Evolutionary conservation across 2,797 vertebrate genomes (phyloP).

Genomic region (Pseudomugil tenellus): DNA sequence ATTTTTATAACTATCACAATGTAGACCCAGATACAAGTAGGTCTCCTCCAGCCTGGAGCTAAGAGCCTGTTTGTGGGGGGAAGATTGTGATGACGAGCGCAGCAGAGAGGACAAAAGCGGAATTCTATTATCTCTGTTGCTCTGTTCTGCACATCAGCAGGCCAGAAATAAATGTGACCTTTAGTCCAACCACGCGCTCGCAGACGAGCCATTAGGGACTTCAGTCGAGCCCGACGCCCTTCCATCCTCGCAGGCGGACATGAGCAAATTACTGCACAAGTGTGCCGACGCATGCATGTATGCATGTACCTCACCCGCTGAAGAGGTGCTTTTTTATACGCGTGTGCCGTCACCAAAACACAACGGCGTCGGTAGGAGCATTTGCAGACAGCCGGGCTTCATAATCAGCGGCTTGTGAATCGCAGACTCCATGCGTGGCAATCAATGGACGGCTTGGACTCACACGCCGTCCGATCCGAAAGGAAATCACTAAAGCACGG

Average conservation of each 20-base stretch:
- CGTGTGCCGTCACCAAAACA: constrained; percentile 7
- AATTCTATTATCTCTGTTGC: constrained; percentile 50
- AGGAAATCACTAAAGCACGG: constrained; percentile 25
- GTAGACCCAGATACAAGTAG: constrained; percentile 46
- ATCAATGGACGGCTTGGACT: constrained; percentile 49
- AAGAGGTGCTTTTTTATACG: constrained; percentile 3
- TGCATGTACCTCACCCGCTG: background rate
- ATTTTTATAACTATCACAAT: constrained; percentile 44
- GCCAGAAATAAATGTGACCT: constrained; percentile 75
- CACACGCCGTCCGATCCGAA: constrained; percentile 30
- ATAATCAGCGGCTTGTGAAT: constrained; percentile 61
- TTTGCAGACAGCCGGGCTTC: constrained; percentile 45
- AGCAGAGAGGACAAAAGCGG: constrained; percentile 33
- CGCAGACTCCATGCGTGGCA: constrained; percentile 56
- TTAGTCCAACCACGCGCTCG: constrained; percentile 63
- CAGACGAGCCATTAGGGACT: constrained; percentile 66
- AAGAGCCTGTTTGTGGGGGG: constrained; percentile 12
- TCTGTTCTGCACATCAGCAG: constrained; percentile 59
- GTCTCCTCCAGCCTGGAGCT: constrained; percentile 45
- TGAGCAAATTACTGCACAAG: constrained; percentile 38
- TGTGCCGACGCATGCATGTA: background rate
- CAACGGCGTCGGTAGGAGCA: constrained; percentile 60
- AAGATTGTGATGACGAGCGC: constrained; percentile 31
- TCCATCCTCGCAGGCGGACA: constrained; percentile 32
- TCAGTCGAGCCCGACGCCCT: constrained; percentile 40